Evolutionary conservation across 1,140 invertebrate genomes (phyloP).

Genomic region (Pseudobourletiella spinata): DNA sequence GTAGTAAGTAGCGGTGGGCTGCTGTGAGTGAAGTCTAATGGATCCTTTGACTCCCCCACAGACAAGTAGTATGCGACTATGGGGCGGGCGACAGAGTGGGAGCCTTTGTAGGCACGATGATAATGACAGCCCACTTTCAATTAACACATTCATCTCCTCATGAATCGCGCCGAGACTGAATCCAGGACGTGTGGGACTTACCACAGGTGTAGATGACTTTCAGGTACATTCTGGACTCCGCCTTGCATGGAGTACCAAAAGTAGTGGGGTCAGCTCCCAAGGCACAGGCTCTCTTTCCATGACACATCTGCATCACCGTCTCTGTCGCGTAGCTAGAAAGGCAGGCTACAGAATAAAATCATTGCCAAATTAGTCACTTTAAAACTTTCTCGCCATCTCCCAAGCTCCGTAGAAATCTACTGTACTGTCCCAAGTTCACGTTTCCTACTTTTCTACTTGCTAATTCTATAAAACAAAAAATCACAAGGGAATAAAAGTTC

Average conservation of each 20-base stretch:
- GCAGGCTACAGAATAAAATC: conserved; percentile 54
- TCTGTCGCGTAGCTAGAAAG: conserved; percentile 76
- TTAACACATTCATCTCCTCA: no score
- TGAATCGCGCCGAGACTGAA: no score
- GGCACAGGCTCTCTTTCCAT: conserved; percentile 69
- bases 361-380: neutral
- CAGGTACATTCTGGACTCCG: conserved; percentile 75
- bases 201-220: conserved; percentile 89
- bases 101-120: no score
- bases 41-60: no score
- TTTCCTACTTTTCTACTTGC: neutral
- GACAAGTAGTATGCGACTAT: no score
- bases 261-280: conserved; percentile 70
- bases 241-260: conserved; percentile 75
- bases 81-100: no score
- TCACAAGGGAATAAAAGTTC: no score
- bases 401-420: neutral
- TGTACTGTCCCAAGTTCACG: neutral
- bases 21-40: no score
- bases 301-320: conserved; percentile 78
- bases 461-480: neutral
- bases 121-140: no score
- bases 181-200: no score
- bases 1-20: no score
- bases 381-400: neutral